Evolutionary conservation across 2,888 invertebrate species (phyloP).

Genomic region (Minunthozetes semirufus): DNA sequence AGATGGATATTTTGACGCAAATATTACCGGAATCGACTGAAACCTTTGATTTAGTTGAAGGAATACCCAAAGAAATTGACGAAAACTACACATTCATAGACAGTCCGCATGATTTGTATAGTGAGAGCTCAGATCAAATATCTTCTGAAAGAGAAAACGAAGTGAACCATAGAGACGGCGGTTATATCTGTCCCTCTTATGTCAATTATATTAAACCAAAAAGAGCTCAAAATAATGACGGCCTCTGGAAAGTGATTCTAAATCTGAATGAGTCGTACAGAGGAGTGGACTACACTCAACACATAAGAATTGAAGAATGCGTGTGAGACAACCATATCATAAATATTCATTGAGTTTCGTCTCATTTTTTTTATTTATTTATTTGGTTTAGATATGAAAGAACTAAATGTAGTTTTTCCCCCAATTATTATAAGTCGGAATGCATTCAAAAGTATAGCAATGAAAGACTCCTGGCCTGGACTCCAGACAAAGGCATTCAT

Average conservation of each 20-base stretch:
- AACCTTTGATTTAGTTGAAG: constrained; percentile 26
- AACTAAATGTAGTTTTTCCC: background rate
- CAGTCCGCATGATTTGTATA: background rate
- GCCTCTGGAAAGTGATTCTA: constrained; percentile 41
- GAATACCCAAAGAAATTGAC: background rate
- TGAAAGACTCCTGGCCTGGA: constrained; percentile 41
- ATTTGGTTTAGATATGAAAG: background rate
- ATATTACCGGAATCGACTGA: constrained; percentile 31
- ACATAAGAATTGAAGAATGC: constrained; percentile 40
- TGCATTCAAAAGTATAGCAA: constrained; percentile 41
- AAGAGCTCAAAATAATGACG: constrained; percentile 38
- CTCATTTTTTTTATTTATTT: background rate
- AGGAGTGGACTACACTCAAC: constrained; percentile 37
- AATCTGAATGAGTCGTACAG: constrained; percentile 38
- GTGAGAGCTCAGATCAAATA: background rate
- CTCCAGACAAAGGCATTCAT: constrained; percentile 39
- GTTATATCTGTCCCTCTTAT: constrained; percentile 38
- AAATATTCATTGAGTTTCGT: background rate
- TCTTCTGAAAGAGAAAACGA: background rate
- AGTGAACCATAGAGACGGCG: constrained; percentile 20
- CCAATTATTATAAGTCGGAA: constrained; percentile 28
- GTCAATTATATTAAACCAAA: constrained; percentile 38
- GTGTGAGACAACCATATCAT: constrained; percentile 35
- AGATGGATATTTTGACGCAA: constrained; percentile 36
- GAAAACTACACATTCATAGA: background rate